Evolutionary conservation across 2,888 invertebrate species (phyloP), one percentile per base, ranked within the genome.

Genomic region (Linnaemya tessellans): DNA sequence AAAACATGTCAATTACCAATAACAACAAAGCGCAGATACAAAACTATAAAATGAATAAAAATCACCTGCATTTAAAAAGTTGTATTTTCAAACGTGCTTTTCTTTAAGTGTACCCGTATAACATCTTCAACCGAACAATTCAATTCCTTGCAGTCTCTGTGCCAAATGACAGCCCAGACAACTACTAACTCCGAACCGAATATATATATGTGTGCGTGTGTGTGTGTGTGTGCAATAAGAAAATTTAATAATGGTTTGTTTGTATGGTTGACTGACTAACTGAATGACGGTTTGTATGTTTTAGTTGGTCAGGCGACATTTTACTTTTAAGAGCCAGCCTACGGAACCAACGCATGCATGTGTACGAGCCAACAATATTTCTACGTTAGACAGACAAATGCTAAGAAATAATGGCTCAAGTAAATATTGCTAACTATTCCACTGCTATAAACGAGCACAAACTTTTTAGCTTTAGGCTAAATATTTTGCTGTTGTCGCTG

Each of bases 241-340:
- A 65, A 54, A 68, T 41, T 25, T 60, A 80, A 68, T 56, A 80
- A 71, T 80, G 35, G 65, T 73, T 67, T 78, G 84, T 68, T 81
- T 71, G 78, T 56, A 60, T 77, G 71, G 65, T 56, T 71, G 73
- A 56, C 51, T 78, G 67, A 70, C 15, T 54, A 43, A 62, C 54
- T 43, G 79, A 65, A 58, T 38, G 62, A 67, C 65, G 65, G 25
- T 51, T 46, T 15, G 51, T 81, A 62, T 68, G 68, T 62, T 54
- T 60, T 38, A 30, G 51, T 46, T 84, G 80, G 79, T 80, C 80
- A 80, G 80, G 84, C 79, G 79, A 84, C 84, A 84, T 62, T 79
- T 79, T 62, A 54, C 58, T 62, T 74, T 20, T 18, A 7, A 25
- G 18, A 35, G 35, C 11, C 35, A 74, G 51, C 20, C 60, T 38